Conservation (phyloP, 37 sponge, comb jelly and placozoan genomes). For the Axinella damicornis region DNA sequence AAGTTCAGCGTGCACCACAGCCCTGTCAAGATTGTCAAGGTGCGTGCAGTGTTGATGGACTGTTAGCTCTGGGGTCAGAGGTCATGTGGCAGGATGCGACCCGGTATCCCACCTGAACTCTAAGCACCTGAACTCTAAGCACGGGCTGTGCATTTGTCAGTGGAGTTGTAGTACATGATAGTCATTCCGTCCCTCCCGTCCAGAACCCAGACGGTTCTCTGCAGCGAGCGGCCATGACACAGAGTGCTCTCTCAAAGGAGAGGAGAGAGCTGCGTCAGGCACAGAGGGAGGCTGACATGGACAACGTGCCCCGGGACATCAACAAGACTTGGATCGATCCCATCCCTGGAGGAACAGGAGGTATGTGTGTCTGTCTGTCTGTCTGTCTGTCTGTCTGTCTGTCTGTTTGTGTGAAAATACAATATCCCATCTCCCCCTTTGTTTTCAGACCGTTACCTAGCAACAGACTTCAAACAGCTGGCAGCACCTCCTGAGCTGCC, state of each 20-base stretch:
- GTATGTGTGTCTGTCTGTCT: background rate
- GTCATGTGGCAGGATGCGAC: too few species aligned
- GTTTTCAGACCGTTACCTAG: conserved; percentile 52
- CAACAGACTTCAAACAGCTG: conserved; percentile 72
- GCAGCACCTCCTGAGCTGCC: conserved; percentile 86
- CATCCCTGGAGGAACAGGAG: conserved; percentile 64
- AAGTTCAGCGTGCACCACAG: conserved; percentile 77
- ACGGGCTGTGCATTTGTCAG: background rate
- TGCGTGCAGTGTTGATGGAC: conserved; percentile 33
- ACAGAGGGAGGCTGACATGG: conserved; percentile 86
- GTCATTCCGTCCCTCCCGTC: background rate
- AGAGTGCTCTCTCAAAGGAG: conserved; percentile 98
- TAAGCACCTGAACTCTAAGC: too few species aligned
- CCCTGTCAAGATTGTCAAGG: conserved; percentile 96
- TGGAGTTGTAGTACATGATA: too few species aligned
- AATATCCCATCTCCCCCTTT: background rate
- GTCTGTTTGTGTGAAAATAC: background rate
- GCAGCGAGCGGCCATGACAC: conserved; percentile 97
- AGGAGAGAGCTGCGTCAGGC: conserved; percentile 90
- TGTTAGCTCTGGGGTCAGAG: too few species aligned
- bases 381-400: too few species aligned
- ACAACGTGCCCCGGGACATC: conserved; percentile 87
- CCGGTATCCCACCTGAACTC: too few species aligned
- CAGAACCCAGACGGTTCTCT: conserved; percentile 98
- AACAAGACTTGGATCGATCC: conserved; percentile 93